These are phyloP conservation scores for Heteromurus nitidus DNA, from an alignment of 2,888 invertebrate species.

Conservation along the genomic window DNA sequence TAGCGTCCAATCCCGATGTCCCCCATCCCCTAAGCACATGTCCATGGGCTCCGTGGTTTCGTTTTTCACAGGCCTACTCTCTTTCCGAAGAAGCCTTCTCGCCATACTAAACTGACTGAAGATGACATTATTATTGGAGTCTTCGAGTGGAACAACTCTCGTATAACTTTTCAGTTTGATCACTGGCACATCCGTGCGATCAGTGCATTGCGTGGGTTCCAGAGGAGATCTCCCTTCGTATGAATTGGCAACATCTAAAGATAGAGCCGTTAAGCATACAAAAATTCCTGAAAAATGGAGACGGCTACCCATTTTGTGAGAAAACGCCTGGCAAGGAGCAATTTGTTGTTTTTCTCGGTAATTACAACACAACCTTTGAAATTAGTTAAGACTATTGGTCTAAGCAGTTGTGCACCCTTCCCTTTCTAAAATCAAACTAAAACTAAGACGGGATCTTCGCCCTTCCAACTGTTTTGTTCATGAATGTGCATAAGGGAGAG, in stretches of 20 bases:
- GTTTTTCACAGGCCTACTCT: conserved; percentile 59
- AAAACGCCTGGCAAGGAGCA: no score
- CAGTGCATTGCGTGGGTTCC: conserved; percentile 56
- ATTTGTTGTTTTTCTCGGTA: no score
- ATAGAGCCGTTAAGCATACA: conserved; percentile 3
- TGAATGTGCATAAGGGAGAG: conserved; percentile 27
- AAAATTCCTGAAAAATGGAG: conserved; percentile 31
- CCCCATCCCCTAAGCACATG: conserved; percentile 65
- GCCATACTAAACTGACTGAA: conserved; percentile 66
- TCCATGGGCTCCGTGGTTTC: conserved; percentile 61
- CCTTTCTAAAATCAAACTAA: conserved; percentile 45
- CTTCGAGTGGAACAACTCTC: conserved; percentile 62
- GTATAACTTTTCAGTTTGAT: conserved; percentile 66
- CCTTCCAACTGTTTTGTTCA: conserved; percentile 42
- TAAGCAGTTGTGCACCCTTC: conserved; percentile 27
- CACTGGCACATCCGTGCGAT: conserved; percentile 62
- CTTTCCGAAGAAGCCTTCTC: conserved; percentile 53
- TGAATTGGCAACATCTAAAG: neutral
- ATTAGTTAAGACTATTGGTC: no score
- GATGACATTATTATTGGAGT: conserved; percentile 58
- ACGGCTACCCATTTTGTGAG: neutral
- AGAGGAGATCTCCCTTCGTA: conserved; percentile 49
- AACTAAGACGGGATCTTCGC: conserved; percentile 31
- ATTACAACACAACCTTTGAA: no score
- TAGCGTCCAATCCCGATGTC: conserved; percentile 53